Conservation (phyloP, 2,888 invertebrate species). For the Neocrepidodera transversa region DNA sequence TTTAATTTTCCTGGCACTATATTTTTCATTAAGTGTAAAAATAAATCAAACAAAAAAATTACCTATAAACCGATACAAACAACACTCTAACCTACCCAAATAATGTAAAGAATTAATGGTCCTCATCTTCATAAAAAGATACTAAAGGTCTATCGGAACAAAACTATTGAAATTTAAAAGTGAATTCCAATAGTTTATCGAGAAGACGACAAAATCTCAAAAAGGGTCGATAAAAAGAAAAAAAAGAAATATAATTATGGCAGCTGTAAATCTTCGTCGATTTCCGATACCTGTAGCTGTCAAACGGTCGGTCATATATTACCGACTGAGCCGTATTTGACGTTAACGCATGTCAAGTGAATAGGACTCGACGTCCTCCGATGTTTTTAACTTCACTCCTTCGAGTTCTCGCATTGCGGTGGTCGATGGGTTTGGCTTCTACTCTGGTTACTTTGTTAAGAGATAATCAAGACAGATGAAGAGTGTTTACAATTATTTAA, state of each 20-base stretch:
- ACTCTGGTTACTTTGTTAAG: not conserved
- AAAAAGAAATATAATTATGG: conserved; percentile 52
- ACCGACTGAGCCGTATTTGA: conserved; percentile 50
- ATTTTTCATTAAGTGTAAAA: no score
- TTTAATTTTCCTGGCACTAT: no score
- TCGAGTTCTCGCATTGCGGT: conserved; percentile 14
- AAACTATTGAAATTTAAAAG: conserved; percentile 20
- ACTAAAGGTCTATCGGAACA: not conserved
- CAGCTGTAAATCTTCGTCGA: conserved; percentile 53
- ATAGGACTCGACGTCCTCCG: conserved; percentile 33
- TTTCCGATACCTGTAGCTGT: conserved; percentile 56
- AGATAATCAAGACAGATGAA: conserved; percentile 8
- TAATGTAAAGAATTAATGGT: not conserved
- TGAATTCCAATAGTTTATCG: conserved; percentile 24
- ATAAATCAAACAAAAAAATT: no score
- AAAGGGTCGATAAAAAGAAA: conserved; percentile 45
- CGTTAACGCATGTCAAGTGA: conserved; percentile 53
- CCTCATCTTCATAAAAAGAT: conserved; percentile 1
- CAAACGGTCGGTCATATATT: conserved; percentile 53
- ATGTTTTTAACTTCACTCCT: conserved; percentile 31
- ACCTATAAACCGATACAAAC: no score
- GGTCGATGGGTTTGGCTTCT: conserved; percentile 5
- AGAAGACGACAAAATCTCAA: not conserved
- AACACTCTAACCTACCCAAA: conserved; percentile 1
- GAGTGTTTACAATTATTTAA: conserved; percentile 7